phyloP scores from a whole-genome alignment of 2,888 invertebrate species.

The Thelaira solivaga region DNA sequence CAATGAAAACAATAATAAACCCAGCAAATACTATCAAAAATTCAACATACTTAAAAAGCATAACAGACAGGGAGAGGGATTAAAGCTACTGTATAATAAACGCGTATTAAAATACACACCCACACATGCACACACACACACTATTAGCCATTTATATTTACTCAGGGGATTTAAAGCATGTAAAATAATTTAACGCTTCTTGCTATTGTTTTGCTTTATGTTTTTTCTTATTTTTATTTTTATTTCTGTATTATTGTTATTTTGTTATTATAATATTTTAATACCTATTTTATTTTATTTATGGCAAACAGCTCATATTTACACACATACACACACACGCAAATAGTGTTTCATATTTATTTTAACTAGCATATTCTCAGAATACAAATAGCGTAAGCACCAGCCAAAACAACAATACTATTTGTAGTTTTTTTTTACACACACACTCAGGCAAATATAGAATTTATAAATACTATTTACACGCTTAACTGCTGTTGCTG shows the following conservation, averaged over 20 bases:
- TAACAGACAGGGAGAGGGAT: not conserved
- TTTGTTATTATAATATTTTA: constrained; percentile 46
- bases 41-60: not conserved
- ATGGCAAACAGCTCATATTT: not conserved
- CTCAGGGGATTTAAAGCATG: constrained; percentile 8
- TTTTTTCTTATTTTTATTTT: constrained; percentile 1
- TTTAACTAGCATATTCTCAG: not conserved
- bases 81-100: not conserved
- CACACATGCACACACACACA: not conserved
- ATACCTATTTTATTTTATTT: constrained; percentile 41
- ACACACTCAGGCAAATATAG: too few relatives aligned
- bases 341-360: not conserved
- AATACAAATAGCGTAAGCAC: not conserved
- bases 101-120: not conserved
- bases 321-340: too few relatives aligned
- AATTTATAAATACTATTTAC: too few relatives aligned
- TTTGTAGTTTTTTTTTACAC: not conserved
- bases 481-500: too few relatives aligned
- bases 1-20: constrained; percentile 39
- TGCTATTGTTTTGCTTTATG: constrained; percentile 21
- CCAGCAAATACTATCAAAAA: not conserved
- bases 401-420: not conserved
- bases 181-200: constrained; percentile 20
- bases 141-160: not conserved
- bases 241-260: constrained; percentile 14